A percentile compares a stretch with the other conserved stretches of the same genome.
Conservation (phyloP, 2,113 vertebrate genomes). For the Lathamus discolor region DNA sequence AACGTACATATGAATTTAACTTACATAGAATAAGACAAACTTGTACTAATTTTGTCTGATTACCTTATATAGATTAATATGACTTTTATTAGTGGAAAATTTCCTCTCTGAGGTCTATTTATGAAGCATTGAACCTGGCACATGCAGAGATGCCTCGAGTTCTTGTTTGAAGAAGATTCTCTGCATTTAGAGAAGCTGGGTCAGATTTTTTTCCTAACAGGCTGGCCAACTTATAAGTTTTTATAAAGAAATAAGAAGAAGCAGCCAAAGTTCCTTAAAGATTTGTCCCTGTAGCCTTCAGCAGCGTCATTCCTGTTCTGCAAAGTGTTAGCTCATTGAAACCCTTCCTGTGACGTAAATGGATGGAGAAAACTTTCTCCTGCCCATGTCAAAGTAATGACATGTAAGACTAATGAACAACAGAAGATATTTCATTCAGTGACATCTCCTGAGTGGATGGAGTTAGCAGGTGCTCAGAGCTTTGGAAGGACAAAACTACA, state of each 20-base stretch:
- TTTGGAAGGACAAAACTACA: background rate
- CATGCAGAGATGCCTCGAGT: background rate
- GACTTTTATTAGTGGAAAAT: background rate
- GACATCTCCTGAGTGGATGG: background rate
- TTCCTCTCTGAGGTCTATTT: background rate
- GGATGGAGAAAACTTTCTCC: background rate
- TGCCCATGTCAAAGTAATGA: background rate
- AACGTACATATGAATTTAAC: background rate
- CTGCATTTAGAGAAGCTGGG: background rate
- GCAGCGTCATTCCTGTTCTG: background rate
- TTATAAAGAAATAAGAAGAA: background rate
- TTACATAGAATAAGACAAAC: background rate
- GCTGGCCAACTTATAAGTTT: background rate
- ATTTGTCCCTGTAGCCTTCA: background rate
- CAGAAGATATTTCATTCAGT: background rate
- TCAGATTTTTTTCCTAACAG: constrained; percentile 1
- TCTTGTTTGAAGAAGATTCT: background rate
- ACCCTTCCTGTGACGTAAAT: background rate
- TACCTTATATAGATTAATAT: background rate
- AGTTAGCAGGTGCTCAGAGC: background rate
- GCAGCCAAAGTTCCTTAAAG: background rate
- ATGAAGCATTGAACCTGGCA: background rate
- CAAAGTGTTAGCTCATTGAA: background rate
- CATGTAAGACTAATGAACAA: background rate
- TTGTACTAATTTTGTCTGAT: background rate